Evolutionary conservation across 2,797 vertebrate genomes (phyloP).

Genomic region (Nannoperca obscura): DNA sequence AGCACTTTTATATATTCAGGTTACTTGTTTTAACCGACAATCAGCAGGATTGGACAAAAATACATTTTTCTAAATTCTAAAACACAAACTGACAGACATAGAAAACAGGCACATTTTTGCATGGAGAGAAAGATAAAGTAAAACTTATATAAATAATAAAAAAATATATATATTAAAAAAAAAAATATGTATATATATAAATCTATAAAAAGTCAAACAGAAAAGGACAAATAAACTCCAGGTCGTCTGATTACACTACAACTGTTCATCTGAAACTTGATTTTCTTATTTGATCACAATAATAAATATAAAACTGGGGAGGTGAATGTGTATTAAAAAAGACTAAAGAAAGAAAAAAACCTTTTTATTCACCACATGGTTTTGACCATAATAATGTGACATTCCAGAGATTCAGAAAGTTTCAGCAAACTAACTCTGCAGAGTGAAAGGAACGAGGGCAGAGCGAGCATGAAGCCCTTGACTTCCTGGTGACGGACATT

Average conservation of each 20-base stretch:
- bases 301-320: neutral
- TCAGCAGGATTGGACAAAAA: neutral
- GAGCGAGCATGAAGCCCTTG: constrained; percentile 47
- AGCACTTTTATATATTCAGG: neutral
- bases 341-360: neutral
- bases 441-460: constrained; percentile 33
- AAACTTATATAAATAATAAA: no score
- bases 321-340: neutral
- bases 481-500: constrained; percentile 67
- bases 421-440: neutral
- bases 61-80: neutral
- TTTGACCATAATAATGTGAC: neutral
- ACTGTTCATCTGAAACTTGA: neutral
- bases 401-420: constrained; percentile 3
- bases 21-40: neutral
- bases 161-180: no score
- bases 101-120: neutral
- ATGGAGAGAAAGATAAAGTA: neutral
- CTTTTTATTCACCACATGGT: neutral
- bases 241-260: neutral
- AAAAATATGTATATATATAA: no score
- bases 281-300: neutral
- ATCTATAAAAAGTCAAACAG: neutral
- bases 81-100: neutral
- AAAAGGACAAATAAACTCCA: neutral